A percentile compares a stretch with the other conserved stretches of the same genome.
These are phyloP conservation scores for Steinernema hermaphroditum DNA, from an alignment of 2,888 invertebrate species.

Conservation along the genomic window DNA sequence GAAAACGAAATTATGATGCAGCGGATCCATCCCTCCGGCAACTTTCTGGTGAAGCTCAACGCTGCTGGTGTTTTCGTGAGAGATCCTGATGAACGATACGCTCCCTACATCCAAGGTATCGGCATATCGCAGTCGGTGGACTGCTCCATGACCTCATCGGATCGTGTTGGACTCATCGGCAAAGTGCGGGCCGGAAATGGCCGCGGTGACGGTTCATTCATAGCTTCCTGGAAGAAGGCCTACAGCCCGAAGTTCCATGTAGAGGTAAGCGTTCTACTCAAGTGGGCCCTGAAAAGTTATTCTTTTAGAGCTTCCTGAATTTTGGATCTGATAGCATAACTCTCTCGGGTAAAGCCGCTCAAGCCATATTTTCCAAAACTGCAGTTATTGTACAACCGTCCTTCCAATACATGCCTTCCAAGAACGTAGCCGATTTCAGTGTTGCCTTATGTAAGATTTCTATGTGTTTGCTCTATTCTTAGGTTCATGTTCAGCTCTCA, in stretches of 20 bases:
- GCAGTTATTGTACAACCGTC: conserved; percentile 59
- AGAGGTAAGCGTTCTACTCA: conserved; percentile 44
- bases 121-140: conserved; percentile 59
- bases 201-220: conserved; percentile 58
- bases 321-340: conserved; percentile 48
- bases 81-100: conserved; percentile 55
- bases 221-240: conserved; percentile 57
- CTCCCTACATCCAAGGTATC: conserved; percentile 57
- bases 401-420: conserved; percentile 51
- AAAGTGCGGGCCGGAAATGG: conserved; percentile 59
- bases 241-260: conserved; percentile 47
- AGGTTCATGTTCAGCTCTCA: conserved; percentile 47
- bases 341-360: conserved; percentile 42
- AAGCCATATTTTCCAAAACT: conserved; percentile 45
- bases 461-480: background rate
- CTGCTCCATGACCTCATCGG: conserved; percentile 52
- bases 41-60: conserved; percentile 58
- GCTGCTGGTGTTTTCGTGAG: conserved; percentile 57
- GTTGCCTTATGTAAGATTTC: conserved; percentile 46
- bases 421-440: conserved; percentile 47
- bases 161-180: conserved; percentile 60
- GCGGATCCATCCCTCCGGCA: conserved; percentile 78
- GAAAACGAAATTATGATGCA: conserved; percentile 86
- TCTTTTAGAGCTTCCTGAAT: conserved; percentile 48
- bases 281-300: conserved; percentile 6